Percentiles rank a stretch among this genome's conserved stretches.
Conservation (phyloP, 2,113 vertebrate genomes). For the Atherinomorus stipes region DNA sequence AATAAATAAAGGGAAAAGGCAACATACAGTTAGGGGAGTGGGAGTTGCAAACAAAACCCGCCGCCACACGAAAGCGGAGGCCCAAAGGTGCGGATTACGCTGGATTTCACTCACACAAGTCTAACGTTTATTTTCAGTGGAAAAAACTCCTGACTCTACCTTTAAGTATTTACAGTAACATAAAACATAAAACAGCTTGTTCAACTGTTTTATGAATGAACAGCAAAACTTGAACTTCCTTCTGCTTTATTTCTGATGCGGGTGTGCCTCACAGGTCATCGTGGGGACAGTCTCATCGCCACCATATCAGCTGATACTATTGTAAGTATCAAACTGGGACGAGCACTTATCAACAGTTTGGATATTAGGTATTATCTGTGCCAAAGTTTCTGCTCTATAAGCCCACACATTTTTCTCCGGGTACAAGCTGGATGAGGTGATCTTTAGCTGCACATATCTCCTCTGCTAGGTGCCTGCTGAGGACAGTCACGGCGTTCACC, state of each 20-base stretch:
- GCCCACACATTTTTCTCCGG: background rate
- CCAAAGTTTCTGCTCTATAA: too few species aligned
- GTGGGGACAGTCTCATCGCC: background rate
- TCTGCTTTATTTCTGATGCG: background rate
- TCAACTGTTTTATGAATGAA: background rate
- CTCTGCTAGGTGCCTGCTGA: slow-evolving; percentile 36
- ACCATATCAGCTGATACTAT: background rate
- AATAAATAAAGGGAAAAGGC: too few species aligned
- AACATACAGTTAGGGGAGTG: too few species aligned
- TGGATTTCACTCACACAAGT: too few species aligned
- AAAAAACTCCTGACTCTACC: too few species aligned
- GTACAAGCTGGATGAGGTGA: background rate
- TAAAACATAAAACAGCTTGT: too few species aligned
- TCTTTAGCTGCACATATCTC: background rate
- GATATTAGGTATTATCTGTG: background rate
- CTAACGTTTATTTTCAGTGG: too few species aligned
- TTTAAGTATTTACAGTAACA: too few species aligned
- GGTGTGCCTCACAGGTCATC: background rate
- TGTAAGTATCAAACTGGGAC: slow-evolving; percentile 1
- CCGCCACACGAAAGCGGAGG: too few species aligned
- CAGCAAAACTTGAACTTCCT: background rate
- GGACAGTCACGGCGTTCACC: slow-evolving; percentile 12
- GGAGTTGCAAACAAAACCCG: too few species aligned
- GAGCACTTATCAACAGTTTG: background rate
- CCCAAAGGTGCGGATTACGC: too few species aligned